Percentiles rank a stretch among this genome's conserved stretches.
Conservation (phyloP, 1,140 invertebrate species). For the Dinothrombium tinctorium region DNA sequence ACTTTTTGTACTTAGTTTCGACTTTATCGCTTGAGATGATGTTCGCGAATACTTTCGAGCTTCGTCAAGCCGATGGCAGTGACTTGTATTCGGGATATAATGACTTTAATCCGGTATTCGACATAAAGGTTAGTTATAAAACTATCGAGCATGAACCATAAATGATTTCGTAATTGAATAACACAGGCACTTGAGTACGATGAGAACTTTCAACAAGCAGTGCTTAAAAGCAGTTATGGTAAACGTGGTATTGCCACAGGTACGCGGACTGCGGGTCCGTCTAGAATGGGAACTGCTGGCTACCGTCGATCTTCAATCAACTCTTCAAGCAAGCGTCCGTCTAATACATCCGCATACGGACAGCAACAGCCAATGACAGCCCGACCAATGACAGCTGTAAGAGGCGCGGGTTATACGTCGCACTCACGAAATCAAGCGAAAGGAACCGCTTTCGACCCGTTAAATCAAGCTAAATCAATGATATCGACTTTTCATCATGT, state of each 20-base stretch:
- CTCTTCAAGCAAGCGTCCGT: neutral
- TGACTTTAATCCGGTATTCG: conserved; percentile 31
- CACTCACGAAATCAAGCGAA: neutral
- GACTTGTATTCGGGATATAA: conserved; percentile 42
- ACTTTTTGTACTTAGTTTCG: too few relatives aligned
- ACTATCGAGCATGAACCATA: too few relatives aligned
- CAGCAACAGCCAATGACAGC: conserved; percentile 20
- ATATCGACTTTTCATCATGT: conserved; percentile 16
- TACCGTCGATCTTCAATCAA: neutral
- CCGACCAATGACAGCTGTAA: conserved; percentile 81
- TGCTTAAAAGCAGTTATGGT: conserved; percentile 33
- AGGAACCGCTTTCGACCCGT: conserved; percentile 37
- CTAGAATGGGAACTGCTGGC: conserved; percentile 13
- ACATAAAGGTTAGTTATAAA: conserved; percentile 27
- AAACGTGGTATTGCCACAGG: conserved; percentile 24
- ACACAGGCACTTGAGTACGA: conserved; percentile 35
- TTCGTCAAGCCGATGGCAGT: too few relatives aligned
- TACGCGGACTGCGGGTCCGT: conserved; percentile 21
- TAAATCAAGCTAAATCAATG: conserved; percentile 35
- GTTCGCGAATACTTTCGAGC: too few relatives aligned
- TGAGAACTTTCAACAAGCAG: conserved; percentile 35
- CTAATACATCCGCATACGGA: conserved; percentile 6
- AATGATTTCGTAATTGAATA: conserved; percentile 4
- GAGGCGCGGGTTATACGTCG: conserved; percentile 77
- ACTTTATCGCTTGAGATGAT: too few relatives aligned